These are phyloP conservation scores for Tetranychus truncatus DNA, from an alignment of 2,888 invertebrate species.

Conservation along the genomic window DNA sequence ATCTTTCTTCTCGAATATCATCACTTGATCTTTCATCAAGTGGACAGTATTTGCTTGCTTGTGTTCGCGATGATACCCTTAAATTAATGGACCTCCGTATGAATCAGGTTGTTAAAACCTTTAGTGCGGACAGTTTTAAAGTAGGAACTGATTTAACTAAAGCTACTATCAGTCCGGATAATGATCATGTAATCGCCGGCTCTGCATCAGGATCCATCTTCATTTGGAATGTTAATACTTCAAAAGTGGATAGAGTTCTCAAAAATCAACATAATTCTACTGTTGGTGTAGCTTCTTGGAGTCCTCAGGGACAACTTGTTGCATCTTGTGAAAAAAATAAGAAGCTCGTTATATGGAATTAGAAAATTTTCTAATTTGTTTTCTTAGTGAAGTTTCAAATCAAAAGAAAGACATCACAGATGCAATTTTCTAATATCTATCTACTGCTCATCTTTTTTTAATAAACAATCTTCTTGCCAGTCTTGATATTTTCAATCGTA, in stretches of 20 bases:
- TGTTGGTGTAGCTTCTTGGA: conserved; percentile 73
- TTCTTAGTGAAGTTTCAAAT: too few species aligned
- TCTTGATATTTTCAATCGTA: too few species aligned
- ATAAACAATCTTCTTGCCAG: too few species aligned
- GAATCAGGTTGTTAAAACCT: conserved; percentile 73
- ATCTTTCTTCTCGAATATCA: conserved; percentile 79
- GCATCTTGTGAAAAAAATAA: conserved; percentile 66
- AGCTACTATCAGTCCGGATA: conserved; percentile 77
- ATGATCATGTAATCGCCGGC: conserved; percentile 70
- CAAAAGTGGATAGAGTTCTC: conserved; percentile 53
- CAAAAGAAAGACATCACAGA: too few species aligned
- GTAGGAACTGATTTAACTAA: conserved; percentile 85
- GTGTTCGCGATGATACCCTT: conserved; percentile 83
- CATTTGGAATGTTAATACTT: conserved; percentile 67
- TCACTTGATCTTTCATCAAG: conserved; percentile 82
- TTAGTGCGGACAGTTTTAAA: conserved; percentile 81
- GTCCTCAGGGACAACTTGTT: conserved; percentile 57
- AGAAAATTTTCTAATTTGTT: background rate
- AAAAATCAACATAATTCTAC: conserved; percentile 44
- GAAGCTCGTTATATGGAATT: conserved; percentile 54
- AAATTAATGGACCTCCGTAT: conserved; percentile 82
- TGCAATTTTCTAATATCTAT: too few species aligned
- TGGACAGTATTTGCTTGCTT: conserved; percentile 68
- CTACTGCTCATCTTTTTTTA: too few species aligned
- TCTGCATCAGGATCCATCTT: conserved; percentile 75